Evolutionary conservation across 2,888 invertebrate species (phyloP).

Genomic region (Eupithecia abbreviata): DNA sequence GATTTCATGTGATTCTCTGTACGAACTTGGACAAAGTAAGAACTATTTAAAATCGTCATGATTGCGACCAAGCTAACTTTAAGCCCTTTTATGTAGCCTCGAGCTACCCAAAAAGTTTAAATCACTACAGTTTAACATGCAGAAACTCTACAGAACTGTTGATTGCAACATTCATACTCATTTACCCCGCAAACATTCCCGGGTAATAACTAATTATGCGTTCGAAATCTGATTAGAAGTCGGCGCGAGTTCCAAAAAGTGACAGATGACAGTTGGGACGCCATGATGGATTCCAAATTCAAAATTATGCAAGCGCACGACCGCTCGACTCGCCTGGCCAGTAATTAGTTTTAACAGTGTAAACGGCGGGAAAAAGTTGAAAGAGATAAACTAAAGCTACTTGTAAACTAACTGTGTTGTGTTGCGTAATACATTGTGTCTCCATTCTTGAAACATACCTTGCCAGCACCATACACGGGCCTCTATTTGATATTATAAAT

Average conservation of each 20-base stretch:
- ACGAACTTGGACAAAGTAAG: background rate
- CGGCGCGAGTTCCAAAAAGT: slow-evolving; percentile 67
- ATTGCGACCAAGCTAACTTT: background rate
- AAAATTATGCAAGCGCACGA: slow-evolving; percentile 76
- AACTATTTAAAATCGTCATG: background rate
- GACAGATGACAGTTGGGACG: slow-evolving; percentile 67
- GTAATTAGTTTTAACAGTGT: slow-evolving; percentile 68
- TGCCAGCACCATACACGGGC: too few relatives aligned
- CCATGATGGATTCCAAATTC: slow-evolving; percentile 64
- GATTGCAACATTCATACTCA: slow-evolving; percentile 19
- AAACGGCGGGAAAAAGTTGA: slow-evolving; percentile 46
- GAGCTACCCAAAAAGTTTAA: background rate
- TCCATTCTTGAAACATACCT: background rate
- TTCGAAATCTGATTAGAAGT: slow-evolving; percentile 69
- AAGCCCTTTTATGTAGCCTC: background rate
- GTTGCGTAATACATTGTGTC: background rate
- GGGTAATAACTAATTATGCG: slow-evolving; percentile 21
- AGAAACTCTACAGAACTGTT: slow-evolving; percentile 9
- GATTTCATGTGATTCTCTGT: too few relatives aligned
- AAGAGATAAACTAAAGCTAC: background rate
- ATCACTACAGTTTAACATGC: background rate
- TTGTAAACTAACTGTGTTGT: background rate
- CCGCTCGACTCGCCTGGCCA: slow-evolving; percentile 53
- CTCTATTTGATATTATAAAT: too few relatives aligned
- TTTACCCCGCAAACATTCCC: slow-evolving; percentile 16